Base-by-base conservation (phyloP, 2,888 invertebrate genomes). In the Chorisops tibialis region DNA sequence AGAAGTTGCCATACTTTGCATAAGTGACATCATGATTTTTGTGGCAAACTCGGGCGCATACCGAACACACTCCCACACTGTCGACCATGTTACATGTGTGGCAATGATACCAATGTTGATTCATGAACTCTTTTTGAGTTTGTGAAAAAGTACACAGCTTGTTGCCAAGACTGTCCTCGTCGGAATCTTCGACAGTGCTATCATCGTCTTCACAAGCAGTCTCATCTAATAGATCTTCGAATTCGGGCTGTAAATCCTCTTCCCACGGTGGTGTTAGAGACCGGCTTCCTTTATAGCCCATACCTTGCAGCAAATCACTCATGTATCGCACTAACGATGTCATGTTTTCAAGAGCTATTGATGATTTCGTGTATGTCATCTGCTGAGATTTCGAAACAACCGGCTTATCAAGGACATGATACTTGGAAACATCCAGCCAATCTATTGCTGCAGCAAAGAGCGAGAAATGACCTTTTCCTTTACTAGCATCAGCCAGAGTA, bases 31-130 rank as follows among this genome's bases (percentile, higher is more conserved):
- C 98, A 74, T 98, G 98, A 0, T 93, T 94, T 68, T 92, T 87
- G 76, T 98, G 98, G 73, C 98, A 98, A 7, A 98, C 98, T 59
- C 94, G 84, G 0, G 97, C 98, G 80, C 99, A 99, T 14, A 97
- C 91, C 0, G 96, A 93, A 76, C 99, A 99, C 24, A 98, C 97
- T 0, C 99, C 99, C 1, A 96, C 96, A 6, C 96, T 93, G 75
- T 98, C 97, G 62, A 96, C 88, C 98, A 99, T 98, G 76, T 91
- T 91, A 79, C 98, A 98, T 0, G 97, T 96, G 79, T 98, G 97
- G 75, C 98, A 99, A 79, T 99, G 97, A 80, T 98, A 99, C 96
- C 96, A 93, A 75, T 94, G 94, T 74, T 92, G 97, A 79, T 95
- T 96, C 92, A 96, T 96, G 75, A 96, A 98, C 78, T 98, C 97